Percentiles rank a stretch among this genome's conserved stretches.
Conservation (phyloP, 2,797 vertebrate genomes). For the Pitangus sulphuratus region DNA sequence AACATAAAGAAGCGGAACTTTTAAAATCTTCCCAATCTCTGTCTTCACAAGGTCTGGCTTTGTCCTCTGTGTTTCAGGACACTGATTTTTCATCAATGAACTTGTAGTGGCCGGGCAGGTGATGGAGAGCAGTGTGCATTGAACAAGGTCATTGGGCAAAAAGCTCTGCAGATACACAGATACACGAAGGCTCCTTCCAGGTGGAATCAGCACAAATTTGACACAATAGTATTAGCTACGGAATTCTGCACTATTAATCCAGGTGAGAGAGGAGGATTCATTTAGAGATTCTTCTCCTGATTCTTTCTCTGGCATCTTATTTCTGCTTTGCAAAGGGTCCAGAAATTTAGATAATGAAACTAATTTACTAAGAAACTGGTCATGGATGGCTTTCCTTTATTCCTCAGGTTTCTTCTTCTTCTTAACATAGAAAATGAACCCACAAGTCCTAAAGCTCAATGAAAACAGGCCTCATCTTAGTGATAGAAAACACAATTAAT, state of each 20-base stretch:
- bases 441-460: neutral
- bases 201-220: neutral
- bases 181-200: neutral
- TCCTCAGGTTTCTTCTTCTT: neutral
- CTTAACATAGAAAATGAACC: neutral
- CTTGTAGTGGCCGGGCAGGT: neutral
- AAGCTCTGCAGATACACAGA: neutral
- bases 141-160: neutral
- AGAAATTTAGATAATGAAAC: neutral
- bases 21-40: neutral
- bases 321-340: neutral
- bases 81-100: neutral
- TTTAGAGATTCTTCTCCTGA: neutral
- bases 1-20: neutral
- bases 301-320: neutral
- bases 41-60: neutral
- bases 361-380: neutral
- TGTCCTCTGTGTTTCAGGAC: neutral
- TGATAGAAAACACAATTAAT: neutral
- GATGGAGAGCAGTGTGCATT: rapidly evolving
- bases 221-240: neutral
- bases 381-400: neutral
- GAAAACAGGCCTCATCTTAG: neutral
- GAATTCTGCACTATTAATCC: neutral
- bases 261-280: neutral